These are phyloP conservation scores for Pseudochromis fuscus DNA, from an alignment of 2,797 vertebrate genomes.

Conservation along the genomic window DNA sequence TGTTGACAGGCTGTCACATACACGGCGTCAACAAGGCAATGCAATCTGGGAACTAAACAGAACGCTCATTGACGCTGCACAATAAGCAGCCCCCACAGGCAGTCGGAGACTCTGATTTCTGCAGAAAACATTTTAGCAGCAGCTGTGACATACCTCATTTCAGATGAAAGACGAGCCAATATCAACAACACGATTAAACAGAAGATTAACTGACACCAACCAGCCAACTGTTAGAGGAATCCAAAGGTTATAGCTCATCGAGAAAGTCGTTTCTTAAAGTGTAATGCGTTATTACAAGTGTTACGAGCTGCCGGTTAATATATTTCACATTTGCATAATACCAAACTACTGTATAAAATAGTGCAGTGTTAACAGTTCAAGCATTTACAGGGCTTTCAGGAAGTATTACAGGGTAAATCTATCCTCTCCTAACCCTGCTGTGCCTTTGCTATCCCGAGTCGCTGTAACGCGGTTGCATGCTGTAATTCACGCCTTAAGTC, in stretches of 20 bases:
- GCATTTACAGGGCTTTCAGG: constrained; percentile 49
- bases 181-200: constrained; percentile 78
- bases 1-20: constrained; percentile 72
- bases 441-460: constrained; percentile 43
- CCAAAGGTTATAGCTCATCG: constrained; percentile 67
- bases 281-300: constrained; percentile 65
- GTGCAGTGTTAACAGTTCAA: constrained; percentile 57
- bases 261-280: constrained; percentile 52
- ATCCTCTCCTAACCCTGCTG: constrained; percentile 41
- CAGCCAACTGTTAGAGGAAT: constrained; percentile 58
- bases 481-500: constrained; percentile 46
- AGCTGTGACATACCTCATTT: constrained; percentile 78
- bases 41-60: constrained; percentile 62
- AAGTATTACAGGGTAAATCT: constrained; percentile 52
- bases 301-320: constrained; percentile 54
- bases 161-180: constrained; percentile 73
- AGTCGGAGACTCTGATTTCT: constrained; percentile 50
- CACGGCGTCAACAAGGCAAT: constrained; percentile 50
- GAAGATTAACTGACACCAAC: constrained; percentile 74
- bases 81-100: constrained; percentile 64
- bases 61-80: constrained; percentile 56
- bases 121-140: constrained; percentile 63
- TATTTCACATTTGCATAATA: constrained; percentile 65
- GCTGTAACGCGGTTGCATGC: constrained; percentile 18
- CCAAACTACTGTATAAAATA: constrained; percentile 51